Evolutionary conservation across 2,888 invertebrate genomes (phyloP).

Genomic region (Teinopalpus imperialis): DNA sequence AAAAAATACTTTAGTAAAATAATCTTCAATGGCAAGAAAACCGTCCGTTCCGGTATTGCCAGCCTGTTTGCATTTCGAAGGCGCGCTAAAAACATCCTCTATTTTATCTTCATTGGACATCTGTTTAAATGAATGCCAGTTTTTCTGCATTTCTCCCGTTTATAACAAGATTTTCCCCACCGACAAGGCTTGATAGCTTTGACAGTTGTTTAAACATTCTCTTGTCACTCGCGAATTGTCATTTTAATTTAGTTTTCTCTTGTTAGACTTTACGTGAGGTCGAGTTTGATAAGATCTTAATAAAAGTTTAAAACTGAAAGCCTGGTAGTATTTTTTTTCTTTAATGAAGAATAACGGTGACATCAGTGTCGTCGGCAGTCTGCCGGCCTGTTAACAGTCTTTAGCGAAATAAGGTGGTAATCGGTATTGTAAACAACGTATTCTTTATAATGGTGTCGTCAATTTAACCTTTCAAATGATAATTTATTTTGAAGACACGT

Average conservation of each 20-base stretch:
- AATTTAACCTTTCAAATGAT: slow-evolving; percentile 15
- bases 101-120: slow-evolving; percentile 58
- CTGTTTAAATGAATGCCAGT: slow-evolving; percentile 63
- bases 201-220: slow-evolving; percentile 66
- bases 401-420: slow-evolving; percentile 45
- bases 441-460: slow-evolving; percentile 1
- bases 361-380: slow-evolving; percentile 33
- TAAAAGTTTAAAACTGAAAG: slow-evolving; percentile 27
- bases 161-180: slow-evolving; percentile 58
- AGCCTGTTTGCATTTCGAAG: slow-evolving; percentile 66
- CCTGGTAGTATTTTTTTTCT: slow-evolving; percentile 13
- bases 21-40: too few species aligned
- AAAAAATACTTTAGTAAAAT: too few species aligned
- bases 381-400: slow-evolving; percentile 50
- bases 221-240: slow-evolving; percentile 45
- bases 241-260: slow-evolving; percentile 30
- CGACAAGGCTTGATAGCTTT: slow-evolving; percentile 57
- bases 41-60: slow-evolving; percentile 55
- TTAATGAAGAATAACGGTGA: slow-evolving; percentile 32
- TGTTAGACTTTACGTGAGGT: slow-evolving; percentile 43
- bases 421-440: slow-evolving; percentile 8
- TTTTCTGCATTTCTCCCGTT: slow-evolving; percentile 62
- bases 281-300: slow-evolving; percentile 38
- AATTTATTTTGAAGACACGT: neutral
- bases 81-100: slow-evolving; percentile 49